Evolutionary conservation across 2,113 vertebrate species (phyloP), one percentile per base, ranked within the genome.

Genomic region (Tor tambroides): DNA sequence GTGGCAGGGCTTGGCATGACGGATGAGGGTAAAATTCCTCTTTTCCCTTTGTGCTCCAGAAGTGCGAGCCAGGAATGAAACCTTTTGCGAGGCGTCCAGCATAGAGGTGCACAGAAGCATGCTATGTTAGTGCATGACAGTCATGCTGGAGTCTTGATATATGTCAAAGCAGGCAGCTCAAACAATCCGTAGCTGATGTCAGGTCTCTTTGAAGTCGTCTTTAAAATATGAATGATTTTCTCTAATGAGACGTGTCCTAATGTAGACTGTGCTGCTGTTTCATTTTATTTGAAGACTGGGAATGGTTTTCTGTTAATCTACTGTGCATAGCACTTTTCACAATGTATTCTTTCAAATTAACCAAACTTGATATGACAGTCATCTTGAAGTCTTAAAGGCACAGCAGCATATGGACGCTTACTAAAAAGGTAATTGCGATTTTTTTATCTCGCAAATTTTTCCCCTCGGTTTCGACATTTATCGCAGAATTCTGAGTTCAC

Each of bases 1-100:
- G 59, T 81, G 38, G 79, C 38, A 65, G 35, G 23, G 59, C 35
- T 81, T 43, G 79, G 35, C 79, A 65, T 65, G 79, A 65, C 23
- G 59, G 79, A 41, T 38, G 32, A 61, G 54, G 32, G 6, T n/a
- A 15, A 28, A 15, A 63, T 38, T 80, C 23, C 7, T 41, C 35
- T 63, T 63, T 80, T 63, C 10, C 54, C 56, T 63, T 80, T 43
- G 79, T 63, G 35, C 79, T 80, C 32, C 35, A 63, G 15, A 43
- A 63, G 35, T 63, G 32, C 6, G 2, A 63, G 17, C 28, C 77
- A 80, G 51, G 19, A 80, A 80, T 61, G 12, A 80, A 61, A 61
- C 54, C 23, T 61, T n/a, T n/a, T 41, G 32, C 54, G 2, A 9
- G 54, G 54, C 32, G 1, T 81, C 38, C 38, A 63, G 4, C 59